Conservation (phyloP, 2,888 invertebrate genomes). For the Syrphus vitripennis region DNA sequence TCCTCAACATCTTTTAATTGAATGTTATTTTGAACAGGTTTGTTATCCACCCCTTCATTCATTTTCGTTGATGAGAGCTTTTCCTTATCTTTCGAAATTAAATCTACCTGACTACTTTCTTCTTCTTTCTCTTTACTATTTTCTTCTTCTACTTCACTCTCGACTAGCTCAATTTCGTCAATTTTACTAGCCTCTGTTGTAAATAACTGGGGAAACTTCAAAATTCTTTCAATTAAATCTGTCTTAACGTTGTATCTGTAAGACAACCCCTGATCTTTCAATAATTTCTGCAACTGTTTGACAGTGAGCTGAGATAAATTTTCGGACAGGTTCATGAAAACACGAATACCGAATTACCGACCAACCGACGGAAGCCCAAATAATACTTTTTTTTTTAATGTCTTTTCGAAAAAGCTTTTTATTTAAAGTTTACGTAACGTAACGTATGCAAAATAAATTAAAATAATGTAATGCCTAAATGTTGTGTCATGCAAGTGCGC, state of each 20-base stretch:
- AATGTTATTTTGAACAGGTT: background rate
- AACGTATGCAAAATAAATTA: background rate
- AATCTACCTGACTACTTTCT: background rate
- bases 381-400: background rate
- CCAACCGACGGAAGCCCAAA: background rate
- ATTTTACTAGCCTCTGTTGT: background rate
- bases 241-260: background rate
- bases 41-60: background rate
- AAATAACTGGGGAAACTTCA: background rate
- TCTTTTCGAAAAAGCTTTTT: background rate
- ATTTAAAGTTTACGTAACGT: background rate
- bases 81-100: background rate
- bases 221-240: background rate
- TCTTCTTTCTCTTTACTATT: background rate
- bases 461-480: background rate
- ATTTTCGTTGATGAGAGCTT: background rate
- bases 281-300: background rate
- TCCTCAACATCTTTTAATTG: background rate
- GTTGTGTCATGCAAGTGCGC: background rate
- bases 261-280: background rate
- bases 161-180: background rate
- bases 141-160: background rate
- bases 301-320: background rate
- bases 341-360: background rate
- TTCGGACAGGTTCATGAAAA: background rate